These are phyloP conservation scores for Drosophila novamexicana DNA, from an alignment of 1,140 invertebrate species.

Conservation along the genomic window DNA sequence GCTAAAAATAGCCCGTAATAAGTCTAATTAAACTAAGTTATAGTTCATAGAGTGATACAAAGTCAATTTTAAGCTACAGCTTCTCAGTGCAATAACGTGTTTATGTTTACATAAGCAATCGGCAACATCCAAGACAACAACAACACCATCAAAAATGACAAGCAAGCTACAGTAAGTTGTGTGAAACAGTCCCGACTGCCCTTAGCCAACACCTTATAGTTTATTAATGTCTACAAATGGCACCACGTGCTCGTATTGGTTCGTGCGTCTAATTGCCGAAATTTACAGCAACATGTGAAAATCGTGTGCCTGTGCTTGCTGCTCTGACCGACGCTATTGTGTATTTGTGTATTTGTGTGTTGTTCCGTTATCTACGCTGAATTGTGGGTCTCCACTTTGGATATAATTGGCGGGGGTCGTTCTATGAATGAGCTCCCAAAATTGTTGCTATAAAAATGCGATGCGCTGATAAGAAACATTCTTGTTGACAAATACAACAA, in stretches of 20 bases:
- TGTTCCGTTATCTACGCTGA: constrained; percentile 25
- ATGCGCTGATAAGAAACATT: constrained; percentile 30
- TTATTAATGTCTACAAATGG: constrained; percentile 30
- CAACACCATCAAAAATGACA: constrained; percentile 51
- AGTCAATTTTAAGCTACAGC: constrained; percentile 26
- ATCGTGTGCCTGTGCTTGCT: constrained; percentile 43
- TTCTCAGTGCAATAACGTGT: constrained; percentile 57
- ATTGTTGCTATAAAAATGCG: constrained; percentile 14
- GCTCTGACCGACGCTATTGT: constrained; percentile 11
- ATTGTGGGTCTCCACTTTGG: constrained; percentile 22
- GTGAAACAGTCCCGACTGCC: not conserved
- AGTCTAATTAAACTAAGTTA: constrained; percentile 42
- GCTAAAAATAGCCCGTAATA: constrained; percentile 39
- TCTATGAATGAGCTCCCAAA: constrained; percentile 32
- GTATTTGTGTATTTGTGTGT: constrained; percentile 1
- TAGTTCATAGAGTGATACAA: constrained; percentile 43
- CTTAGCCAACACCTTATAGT: not conserved
- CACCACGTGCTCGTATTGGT: constrained; percentile 32
- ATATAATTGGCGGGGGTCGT: constrained; percentile 28
- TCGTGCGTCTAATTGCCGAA: constrained; percentile 62
- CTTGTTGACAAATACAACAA: constrained; percentile 28
- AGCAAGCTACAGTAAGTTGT: constrained; percentile 70
- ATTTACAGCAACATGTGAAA: constrained; percentile 68
- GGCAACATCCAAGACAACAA: constrained; percentile 27
- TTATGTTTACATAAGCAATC: constrained; percentile 77